Percentiles rank a stretch among this genome's conserved stretches.
These are phyloP conservation scores for Rhagonycha fulva DNA, from an alignment of 2,888 invertebrate genomes.

Conservation along the genomic window DNA sequence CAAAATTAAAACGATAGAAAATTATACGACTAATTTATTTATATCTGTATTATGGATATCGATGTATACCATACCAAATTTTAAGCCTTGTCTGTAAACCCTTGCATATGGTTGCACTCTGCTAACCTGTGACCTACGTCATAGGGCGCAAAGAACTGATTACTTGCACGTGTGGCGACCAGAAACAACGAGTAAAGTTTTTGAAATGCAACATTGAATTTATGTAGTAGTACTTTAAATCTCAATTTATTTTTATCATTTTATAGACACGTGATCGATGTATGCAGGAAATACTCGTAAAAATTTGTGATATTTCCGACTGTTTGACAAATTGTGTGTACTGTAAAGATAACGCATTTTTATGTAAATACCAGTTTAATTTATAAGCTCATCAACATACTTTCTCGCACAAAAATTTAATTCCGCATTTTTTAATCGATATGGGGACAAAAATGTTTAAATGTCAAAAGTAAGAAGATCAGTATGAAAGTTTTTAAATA, in stretches of 20 bases:
- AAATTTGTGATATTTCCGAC: not conserved
- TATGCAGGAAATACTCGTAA: not conserved
- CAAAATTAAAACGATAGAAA: not conserved
- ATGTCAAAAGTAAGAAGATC: not conserved
- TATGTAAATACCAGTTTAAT: not conserved
- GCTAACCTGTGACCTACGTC: too few species aligned
- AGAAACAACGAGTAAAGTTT: too few species aligned
- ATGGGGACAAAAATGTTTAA: not conserved
- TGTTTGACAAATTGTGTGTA: not conserved
- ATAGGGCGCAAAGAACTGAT: too few species aligned
- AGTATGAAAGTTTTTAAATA: not conserved
- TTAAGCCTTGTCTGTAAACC: not conserved
- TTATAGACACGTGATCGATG: not conserved
- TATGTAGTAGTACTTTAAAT: not conserved
- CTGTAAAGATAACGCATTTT: not conserved
- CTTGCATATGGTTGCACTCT: not conserved
- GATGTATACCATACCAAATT: not conserved
- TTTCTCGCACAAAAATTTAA: not conserved
- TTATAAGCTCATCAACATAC: not conserved
- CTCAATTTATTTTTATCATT: not conserved
- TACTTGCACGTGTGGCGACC: too few species aligned
- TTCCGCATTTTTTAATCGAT: not conserved
- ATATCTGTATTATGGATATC: not conserved
- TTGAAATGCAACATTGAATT: not conserved
- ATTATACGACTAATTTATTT: not conserved